A percentile compares a stretch with the other conserved stretches of the same genome.
Evolutionary conservation across 2,113 vertebrate species (phyloP).

Genomic region (Phyllostomus discolor): DNA sequence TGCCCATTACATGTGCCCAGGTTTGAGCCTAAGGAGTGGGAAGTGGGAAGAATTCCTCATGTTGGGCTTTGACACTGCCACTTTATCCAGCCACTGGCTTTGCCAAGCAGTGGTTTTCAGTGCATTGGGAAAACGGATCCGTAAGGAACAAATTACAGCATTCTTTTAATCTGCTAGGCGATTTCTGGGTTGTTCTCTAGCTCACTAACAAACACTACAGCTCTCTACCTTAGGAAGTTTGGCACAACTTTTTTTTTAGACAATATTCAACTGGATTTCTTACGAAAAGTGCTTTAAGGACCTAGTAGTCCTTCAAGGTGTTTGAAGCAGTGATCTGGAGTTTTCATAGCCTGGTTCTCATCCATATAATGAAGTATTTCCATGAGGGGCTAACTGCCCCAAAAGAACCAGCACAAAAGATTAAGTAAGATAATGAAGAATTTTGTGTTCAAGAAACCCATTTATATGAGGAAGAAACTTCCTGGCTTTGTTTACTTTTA

Average conservation of each 20-base stretch:
- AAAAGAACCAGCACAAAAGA: not conserved
- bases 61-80: not conserved
- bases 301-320: not conserved
- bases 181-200: not conserved
- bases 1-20: not conserved
- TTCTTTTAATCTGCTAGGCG: not conserved
- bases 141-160: not conserved
- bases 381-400: not conserved
- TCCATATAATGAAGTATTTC: not conserved
- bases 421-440: not conserved
- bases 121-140: not conserved
- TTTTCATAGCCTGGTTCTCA: not conserved
- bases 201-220: not conserved
- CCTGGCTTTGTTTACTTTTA: not conserved
- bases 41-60: not conserved
- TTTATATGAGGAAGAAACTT: not conserved
- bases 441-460: not conserved
- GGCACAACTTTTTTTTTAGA: not conserved
- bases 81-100: not conserved
- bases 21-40: not conserved
- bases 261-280: not conserved
- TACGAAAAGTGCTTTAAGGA: not conserved
- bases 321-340: not conserved
- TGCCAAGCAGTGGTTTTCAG: not conserved
- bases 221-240: not conserved